phyloP scores from a whole-genome alignment of 2,888 invertebrate genomes.

The Spodoptera picta region DNA sequence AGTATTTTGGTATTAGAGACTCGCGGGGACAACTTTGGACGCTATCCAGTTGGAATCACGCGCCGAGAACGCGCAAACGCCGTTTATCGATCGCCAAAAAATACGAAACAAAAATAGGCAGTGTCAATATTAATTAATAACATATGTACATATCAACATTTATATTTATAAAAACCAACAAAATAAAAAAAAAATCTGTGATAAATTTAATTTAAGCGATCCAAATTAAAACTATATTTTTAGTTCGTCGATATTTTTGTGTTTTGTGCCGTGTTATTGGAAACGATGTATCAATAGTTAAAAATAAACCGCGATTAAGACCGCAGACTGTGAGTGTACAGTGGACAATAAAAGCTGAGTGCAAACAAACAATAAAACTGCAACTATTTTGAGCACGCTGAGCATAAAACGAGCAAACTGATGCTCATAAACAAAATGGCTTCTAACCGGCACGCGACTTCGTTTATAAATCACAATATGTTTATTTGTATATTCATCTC shows the following conservation, averaged over 20 bases:
- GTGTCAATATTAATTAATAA: slow-evolving; percentile 16
- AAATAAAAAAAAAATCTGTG: slow-evolving; percentile 9
- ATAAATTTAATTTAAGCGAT: slow-evolving; percentile 6
- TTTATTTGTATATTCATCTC: slow-evolving; percentile 86
- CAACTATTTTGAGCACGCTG: slow-evolving; percentile 76
- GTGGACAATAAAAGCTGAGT: slow-evolving; percentile 73
- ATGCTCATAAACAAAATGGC: slow-evolving; percentile 84
- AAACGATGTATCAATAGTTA: slow-evolving; percentile 26
- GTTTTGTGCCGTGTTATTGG: slow-evolving; percentile 31
- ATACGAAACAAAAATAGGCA: slow-evolving; percentile 43
- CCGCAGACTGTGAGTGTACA: slow-evolving; percentile 60
- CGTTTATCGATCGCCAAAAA: slow-evolving; percentile 57
- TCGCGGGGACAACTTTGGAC: slow-evolving; percentile 86
- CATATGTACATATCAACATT: neutral
- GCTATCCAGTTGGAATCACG: slow-evolving; percentile 80
- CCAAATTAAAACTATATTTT: slow-evolving; percentile 9
- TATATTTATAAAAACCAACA: too few relatives aligned
- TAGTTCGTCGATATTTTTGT: slow-evolving; percentile 23
- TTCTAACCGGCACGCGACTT: slow-evolving; percentile 81
- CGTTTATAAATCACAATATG: slow-evolving; percentile 82
- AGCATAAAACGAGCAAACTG: slow-evolving; percentile 75
- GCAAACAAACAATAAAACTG: slow-evolving; percentile 79
- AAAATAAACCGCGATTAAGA: slow-evolving; percentile 51
- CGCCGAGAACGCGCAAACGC: slow-evolving; percentile 70
- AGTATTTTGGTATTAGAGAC: slow-evolving; percentile 84